Conservation (phyloP, 2,113 vertebrate species). For the Variabilichromis moorii region DNA sequence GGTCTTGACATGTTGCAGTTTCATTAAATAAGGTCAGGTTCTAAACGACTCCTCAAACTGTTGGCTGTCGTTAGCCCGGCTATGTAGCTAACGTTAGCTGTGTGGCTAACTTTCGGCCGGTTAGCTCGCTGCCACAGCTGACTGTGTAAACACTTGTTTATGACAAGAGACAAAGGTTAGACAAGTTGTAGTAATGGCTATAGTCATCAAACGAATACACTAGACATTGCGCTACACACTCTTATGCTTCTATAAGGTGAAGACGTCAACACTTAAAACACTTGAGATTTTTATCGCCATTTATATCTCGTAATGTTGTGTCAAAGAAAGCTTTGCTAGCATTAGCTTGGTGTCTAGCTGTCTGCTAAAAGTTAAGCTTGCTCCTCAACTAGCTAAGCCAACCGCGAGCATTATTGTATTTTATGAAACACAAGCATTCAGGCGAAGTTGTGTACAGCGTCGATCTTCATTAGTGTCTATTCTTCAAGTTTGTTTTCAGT, state of each 20-base stretch:
- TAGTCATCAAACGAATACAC: neutral
- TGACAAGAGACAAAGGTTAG: slow-evolving; percentile 9
- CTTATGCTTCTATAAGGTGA: neutral
- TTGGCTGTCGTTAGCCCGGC: slow-evolving; percentile 37
- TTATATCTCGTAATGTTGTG: slow-evolving; percentile 38
- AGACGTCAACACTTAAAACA: neutral
- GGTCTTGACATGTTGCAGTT: neutral
- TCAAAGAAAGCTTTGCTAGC: slow-evolving; percentile 38
- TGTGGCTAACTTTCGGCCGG: slow-evolving; percentile 55
- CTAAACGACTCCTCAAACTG: slow-evolving; percentile 40
- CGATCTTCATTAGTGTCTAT: neutral
- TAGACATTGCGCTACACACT: rapidly evolving
- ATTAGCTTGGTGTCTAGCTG: slow-evolving; percentile 42
- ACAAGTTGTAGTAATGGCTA: neutral
- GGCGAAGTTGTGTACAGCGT: rapidly evolving
- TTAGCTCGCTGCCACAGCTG: slow-evolving; percentile 59
- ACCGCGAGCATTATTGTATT: neutral
- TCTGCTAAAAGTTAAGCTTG: slow-evolving; percentile 54
- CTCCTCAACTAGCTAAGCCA: neutral
- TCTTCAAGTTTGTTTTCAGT: neutral
- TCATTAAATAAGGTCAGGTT: neutral
- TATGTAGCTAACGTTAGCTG: slow-evolving; percentile 44
- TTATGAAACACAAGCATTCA: neutral
- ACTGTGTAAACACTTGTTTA: slow-evolving; percentile 67
- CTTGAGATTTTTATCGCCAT: neutral